Conservation (phyloP, 2,113 vertebrate genomes). For the Varanus komodoensis region DNA sequence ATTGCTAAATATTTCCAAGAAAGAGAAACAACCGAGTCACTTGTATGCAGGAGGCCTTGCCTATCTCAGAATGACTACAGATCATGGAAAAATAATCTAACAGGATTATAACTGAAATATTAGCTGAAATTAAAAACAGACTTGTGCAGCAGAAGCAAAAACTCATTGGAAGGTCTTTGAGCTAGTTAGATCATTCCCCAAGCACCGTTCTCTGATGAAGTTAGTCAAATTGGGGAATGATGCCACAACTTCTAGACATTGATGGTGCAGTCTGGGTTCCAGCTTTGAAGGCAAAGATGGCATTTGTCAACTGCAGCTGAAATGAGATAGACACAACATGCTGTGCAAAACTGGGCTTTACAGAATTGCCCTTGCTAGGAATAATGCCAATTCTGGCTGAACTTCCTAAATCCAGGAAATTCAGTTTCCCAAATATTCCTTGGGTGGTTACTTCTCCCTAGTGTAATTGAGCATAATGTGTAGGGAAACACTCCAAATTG, state of each 20-base stretch:
- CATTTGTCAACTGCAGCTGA: too few relatives aligned
- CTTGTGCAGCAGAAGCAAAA: constrained; percentile 48
- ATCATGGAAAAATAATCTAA: constrained; percentile 53
- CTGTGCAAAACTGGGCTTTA: too few relatives aligned
- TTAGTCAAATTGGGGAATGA: constrained; percentile 53
- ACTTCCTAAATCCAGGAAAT: too few relatives aligned
- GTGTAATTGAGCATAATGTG: too few relatives aligned
- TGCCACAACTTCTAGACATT: not conserved
- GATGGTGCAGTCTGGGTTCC: too few relatives aligned
- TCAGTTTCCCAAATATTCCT: too few relatives aligned
- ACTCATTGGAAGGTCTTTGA: constrained; percentile 57
- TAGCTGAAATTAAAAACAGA: constrained; percentile 68
- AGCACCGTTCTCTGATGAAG: constrained; percentile 61
- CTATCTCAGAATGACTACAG: constrained; percentile 62
- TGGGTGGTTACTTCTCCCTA: too few relatives aligned
- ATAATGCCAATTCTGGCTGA: too few relatives aligned
- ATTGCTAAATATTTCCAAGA: constrained; percentile 72
- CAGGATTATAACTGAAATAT: constrained; percentile 68
- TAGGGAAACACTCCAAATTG: too few relatives aligned
- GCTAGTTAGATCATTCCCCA: constrained; percentile 65
- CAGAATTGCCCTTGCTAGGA: too few relatives aligned
- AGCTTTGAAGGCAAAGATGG: too few relatives aligned
- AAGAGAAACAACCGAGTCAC: constrained; percentile 69
- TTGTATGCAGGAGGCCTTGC: constrained; percentile 68
- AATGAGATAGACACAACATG: too few relatives aligned